Conservation (phyloP, 2,888 invertebrate genomes). For the Eremobia ochroleuca region DNA sequence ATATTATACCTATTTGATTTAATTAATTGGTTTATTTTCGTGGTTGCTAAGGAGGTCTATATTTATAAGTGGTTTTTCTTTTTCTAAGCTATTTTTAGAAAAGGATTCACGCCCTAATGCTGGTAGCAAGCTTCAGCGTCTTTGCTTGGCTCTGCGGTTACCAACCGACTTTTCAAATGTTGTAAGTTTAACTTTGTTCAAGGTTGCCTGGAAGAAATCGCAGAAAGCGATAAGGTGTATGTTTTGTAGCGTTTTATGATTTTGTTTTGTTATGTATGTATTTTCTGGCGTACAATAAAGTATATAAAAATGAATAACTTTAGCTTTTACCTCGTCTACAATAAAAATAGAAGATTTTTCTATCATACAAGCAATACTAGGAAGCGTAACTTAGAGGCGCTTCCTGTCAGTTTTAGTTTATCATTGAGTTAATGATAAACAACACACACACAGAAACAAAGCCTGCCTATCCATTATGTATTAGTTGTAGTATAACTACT, state of each 20-base stretch:
- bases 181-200: background rate
- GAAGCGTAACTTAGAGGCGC: background rate
- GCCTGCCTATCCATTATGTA: too few relatives aligned
- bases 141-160: background rate
- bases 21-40: constrained; percentile 54
- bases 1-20: constrained; percentile 53
- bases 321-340: background rate
- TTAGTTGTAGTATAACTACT: background rate
- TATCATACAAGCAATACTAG: background rate
- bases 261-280: background rate
- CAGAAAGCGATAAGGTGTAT: background rate
- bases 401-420: background rate
- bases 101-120: constrained; percentile 7
- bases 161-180: background rate
- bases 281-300: background rate
- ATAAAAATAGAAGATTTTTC: background rate
- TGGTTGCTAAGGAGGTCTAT: constrained; percentile 60
- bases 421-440: background rate
- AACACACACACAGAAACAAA: background rate
- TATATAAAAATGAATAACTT: background rate
- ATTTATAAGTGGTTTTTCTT: constrained; percentile 30
- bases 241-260: background rate
- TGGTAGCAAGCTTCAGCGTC: background rate
- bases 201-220: too few relatives aligned
- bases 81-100: constrained; percentile 29